Evolutionary conservation across 2,888 invertebrate genomes (phyloP), one percentile per base, ranked within the genome.

Genomic region (Drosophila niveifrons): DNA sequence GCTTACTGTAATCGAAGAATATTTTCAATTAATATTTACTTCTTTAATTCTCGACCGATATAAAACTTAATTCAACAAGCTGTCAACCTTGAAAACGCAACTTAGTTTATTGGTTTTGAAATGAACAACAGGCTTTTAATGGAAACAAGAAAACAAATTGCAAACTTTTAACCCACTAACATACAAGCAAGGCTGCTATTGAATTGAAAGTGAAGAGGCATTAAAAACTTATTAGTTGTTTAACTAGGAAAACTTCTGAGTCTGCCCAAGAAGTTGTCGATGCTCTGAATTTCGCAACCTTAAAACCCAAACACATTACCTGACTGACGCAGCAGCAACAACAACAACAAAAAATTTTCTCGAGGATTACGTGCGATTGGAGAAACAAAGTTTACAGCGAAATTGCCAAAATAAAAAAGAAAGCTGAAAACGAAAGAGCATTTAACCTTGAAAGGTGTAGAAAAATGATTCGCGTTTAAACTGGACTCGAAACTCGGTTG

Each of bases 401-500:
- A 84, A 67, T 59, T 63, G 62, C 39, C 43, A 31, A 69, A 23
- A 61, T 39, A 9, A 47, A 44, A 0, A 13, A 23, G 6, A 23
- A 23, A 23, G 6, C 23, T 23, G 23, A 23, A 23, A 23, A 23
- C 23, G 23, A 23, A 15, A 15, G 39, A 72, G 1, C 75, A 62
- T 57, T 70, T 75, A 86, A 78, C 83, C 87, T 83, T 82, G 84
- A 83, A 72, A 63, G 52, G 53, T 64, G 47, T 13, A 57, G 50
- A 7, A n/a, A 51, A 50, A 10, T 41, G 57, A 58, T n/a, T 44
- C 18, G 34, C 51, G 46, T 57, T 68, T 57, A 67, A 73, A 28
- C 11, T 41, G 47, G 2, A 8, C n/a, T 23, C 7, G 10, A 7
- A 31, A 39, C 29, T 18, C 23, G 17, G 11, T 62, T 41, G 48